Evolutionary conservation across 1,140 invertebrate genomes (phyloP).

Genomic region (Aphis craccivora): DNA sequence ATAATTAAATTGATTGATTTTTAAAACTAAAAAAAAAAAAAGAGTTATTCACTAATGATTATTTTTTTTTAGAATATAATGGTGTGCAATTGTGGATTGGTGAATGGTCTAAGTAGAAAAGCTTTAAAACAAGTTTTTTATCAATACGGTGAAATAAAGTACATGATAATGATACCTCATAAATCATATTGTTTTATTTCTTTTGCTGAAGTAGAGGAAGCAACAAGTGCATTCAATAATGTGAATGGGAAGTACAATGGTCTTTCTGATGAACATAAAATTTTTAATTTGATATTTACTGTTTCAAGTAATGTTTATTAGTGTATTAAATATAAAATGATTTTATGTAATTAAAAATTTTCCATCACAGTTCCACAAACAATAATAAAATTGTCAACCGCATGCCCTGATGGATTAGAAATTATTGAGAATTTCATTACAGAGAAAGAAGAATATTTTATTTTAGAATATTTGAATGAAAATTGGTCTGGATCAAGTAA

Average conservation of each 20-base stretch:
- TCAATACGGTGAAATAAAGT: constrained; percentile 67
- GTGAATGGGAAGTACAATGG: constrained; percentile 68
- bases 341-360: background rate
- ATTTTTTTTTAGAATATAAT: constrained; percentile 67
- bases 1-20: background rate
- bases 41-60: background rate
- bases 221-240: constrained; percentile 66
- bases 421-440: constrained; percentile 79
- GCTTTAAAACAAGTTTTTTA: constrained; percentile 68
- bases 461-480: constrained; percentile 70
- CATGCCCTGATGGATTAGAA: constrained; percentile 75
- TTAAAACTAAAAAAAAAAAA: background rate
- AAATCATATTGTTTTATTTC: constrained; percentile 81
- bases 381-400: constrained; percentile 61
- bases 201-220: constrained; percentile 66
- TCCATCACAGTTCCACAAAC: constrained; percentile 64
- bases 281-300: constrained; percentile 73
- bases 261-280: constrained; percentile 67
- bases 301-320: constrained; percentile 65
- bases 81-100: constrained; percentile 79
- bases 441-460: constrained; percentile 73
- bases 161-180: constrained; percentile 72
- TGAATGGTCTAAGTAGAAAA: constrained; percentile 74
- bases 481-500: constrained; percentile 42
- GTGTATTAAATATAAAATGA: background rate